Base-by-base conservation (phyloP, 1,140 invertebrate species). In the Nymphalis io region DNA sequence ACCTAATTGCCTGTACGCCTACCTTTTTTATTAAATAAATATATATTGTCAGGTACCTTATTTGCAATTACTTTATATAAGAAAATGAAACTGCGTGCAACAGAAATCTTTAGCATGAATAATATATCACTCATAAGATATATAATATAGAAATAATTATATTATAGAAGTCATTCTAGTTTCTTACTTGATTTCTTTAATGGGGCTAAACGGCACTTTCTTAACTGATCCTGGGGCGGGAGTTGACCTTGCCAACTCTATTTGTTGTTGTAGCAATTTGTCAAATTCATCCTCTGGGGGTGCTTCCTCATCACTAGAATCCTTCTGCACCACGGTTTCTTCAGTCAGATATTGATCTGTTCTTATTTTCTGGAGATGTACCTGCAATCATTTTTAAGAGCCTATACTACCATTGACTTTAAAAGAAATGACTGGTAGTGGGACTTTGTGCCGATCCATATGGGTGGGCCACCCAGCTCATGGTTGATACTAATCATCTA, bases 221-320 rank as follows among this genome's bases (percentile, higher is more conserved):
- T 82, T 85, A n/a, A 71, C 78, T 64, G 88, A 85, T 8, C 38
- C 69, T 1, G 85, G 83, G 4, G 71, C 79, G 0, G 84, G 84
- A 8, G 88, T 89, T 21, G 84, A 74, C 20, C 85, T 73, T 0
- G 89, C 88, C 27, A 91, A 12, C 18, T 90, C 92, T 58, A 92
- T 92, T 72, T 92, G 92, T 58, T 92, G 85, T 68, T 92, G 90
- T 33, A 92, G 62, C 0, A 92, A 68, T 16, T 84, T 82, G 70
- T 92, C 92, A 78, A 92, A 92, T 61, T 92, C 92, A 75, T 92
- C 91, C 12, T 81, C 79, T 20, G 70, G 78, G 1, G 80, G 79
- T 0, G 68, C 76, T 18, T 71, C 69, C 2, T 66, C 89, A 67
- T 91, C 90, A 70, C 88, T 89, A 0, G 89, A 90, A 39, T 92